Evolutionary conservation across 30 jellyfish, hydroid and myxozoan species (phyloP), one percentile per base, ranked within the genome.

Genomic region (Chironex yamaguchii): DNA sequence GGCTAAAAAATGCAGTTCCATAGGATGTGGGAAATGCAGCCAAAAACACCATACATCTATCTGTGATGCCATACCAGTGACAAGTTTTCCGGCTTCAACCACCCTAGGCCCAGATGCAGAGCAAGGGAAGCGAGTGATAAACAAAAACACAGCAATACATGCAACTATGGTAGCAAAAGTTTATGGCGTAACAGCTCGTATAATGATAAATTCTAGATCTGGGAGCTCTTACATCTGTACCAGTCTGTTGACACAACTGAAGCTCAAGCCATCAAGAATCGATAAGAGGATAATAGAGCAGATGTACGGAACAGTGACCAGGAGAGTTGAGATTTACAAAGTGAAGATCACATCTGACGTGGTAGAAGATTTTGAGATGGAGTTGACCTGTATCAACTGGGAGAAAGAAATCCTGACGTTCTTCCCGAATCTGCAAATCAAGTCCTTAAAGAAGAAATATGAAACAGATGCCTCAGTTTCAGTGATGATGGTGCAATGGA

Each of bases 181-280:
- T 17, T 50, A 82, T 52, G 89, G 89, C 29, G 63, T 71, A 34
- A 72, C 51, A 33, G 89, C 82, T 2, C 68, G 84, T 13, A 71
- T 71, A 25, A 62, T 84, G 82, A n/a, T 84, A 6, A 83, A 84
- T 34, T 21, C 64, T 42, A 89, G 89, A 17, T 36, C 95, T 9
- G 86, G 79, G 23, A 82, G 92, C 79, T 82, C 92, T 51, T 82
- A 82, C 69, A 68, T 82, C 49, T 67, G 92, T 71, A 49, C 92
- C 17, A 69, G 79, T 2, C 71, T 82, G 52, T 29, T 82, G 79
- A 82, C 87, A 52, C 79, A 67, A 29, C 66, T 66, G 68, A 54
- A 42, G 79, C 66, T 82, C 13, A 82, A 82, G 80, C 86, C 95
- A 21, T 52, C 81, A 30, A 34, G 26, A 29, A 36, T 34, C 12